Percentiles rank a stretch among this genome's conserved stretches.
Conservation (phyloP, 2,888 invertebrate species). For the Toxonevra muliebris region DNA sequence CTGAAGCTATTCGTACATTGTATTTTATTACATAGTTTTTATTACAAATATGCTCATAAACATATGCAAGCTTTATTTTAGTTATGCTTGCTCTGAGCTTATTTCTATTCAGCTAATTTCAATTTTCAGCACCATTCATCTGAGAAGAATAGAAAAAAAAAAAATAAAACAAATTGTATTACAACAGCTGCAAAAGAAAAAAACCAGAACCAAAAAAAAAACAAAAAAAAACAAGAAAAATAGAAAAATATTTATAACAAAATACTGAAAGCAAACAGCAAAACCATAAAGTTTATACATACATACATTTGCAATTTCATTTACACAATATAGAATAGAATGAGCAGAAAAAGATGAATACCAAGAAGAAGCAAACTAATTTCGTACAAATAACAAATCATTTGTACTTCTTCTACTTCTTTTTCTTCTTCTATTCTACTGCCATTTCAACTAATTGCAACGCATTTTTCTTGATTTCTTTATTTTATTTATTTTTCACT, state of each 20-base stretch:
- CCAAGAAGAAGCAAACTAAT: constrained; percentile 47
- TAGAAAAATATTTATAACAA: constrained; percentile 34
- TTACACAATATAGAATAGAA: constrained; percentile 10
- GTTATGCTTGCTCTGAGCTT: no score
- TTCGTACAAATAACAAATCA: constrained; percentile 55
- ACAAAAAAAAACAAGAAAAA: constrained; percentile 19
- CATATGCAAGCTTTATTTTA: constrained; percentile 4
- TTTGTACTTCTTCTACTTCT: neutral
- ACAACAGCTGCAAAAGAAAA: constrained; percentile 18
- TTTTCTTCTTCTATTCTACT: neutral
- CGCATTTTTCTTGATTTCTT: neutral
- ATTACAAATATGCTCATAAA: neutral
- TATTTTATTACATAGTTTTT: neutral
- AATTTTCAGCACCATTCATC: constrained; percentile 50
- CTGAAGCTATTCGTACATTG: no score
- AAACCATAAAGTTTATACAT: constrained; percentile 33
- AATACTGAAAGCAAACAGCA: constrained; percentile 25
- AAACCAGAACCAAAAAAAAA: constrained; percentile 27
- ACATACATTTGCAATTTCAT: neutral
- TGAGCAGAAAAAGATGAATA: constrained; percentile 4
- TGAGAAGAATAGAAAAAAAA: constrained; percentile 30
- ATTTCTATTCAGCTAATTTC: constrained; percentile 48
- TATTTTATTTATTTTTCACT: constrained; percentile 7
- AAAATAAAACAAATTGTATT: constrained; percentile 7
- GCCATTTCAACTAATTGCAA: neutral